Percentiles rank a stretch among this genome's conserved stretches.
These are phyloP conservation scores for Penaeus monodon DNA, from an alignment of 2,888 invertebrate species.

Conservation along the genomic window DNA sequence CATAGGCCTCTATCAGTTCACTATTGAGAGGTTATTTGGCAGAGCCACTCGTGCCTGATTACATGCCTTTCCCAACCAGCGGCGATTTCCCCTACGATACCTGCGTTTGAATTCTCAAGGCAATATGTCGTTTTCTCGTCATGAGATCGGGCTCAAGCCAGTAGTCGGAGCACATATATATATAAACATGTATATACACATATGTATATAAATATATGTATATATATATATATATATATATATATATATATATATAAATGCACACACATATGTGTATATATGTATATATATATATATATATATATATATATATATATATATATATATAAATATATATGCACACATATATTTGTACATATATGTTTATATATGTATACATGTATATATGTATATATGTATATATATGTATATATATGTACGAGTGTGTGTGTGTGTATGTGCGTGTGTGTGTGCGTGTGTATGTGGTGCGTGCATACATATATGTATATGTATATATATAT, in stretches of 20 bases:
- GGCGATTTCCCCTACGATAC: too few species aligned
- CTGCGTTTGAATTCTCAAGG: too few species aligned
- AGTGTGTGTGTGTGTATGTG: background rate
- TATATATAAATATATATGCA: constrained; percentile 12
- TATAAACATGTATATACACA: too few species aligned
- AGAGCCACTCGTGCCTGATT: too few species aligned
- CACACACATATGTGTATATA: background rate
- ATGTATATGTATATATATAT: background rate
- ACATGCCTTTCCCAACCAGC: too few species aligned
- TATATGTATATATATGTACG: constrained; percentile 12
- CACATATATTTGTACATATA: constrained; percentile 4
- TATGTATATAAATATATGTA: too few species aligned
- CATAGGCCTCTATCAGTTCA: too few species aligned
- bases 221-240: constrained; percentile 21
- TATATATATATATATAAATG: constrained; percentile 12
- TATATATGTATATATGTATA: constrained; percentile 16
- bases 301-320: background rate
- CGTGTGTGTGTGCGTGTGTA: constrained; percentile 11
- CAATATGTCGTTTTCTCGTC: too few species aligned
- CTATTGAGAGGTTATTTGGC: too few species aligned
- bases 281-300: background rate
- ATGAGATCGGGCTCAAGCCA: too few species aligned
- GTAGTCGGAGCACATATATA: too few species aligned
- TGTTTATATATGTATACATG: constrained; percentile 7
- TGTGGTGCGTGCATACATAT: background rate